These are phyloP conservation scores for Acomys russatus DNA, from an alignment of 2,797 vertebrate genomes.

Conservation along the genomic window DNA sequence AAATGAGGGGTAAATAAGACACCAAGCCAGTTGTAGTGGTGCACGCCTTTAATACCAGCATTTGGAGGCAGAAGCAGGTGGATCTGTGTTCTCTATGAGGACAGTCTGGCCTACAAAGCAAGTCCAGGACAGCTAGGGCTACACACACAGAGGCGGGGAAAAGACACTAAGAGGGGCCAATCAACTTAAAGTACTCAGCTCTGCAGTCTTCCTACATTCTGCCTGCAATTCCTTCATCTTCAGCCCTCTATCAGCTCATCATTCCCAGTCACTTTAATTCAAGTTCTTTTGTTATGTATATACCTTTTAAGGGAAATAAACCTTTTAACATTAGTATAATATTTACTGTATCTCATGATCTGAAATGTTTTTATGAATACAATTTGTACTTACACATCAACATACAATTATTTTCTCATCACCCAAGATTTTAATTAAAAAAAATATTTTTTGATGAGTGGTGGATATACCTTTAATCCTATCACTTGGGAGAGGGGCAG, in stretches of 20 bases:
- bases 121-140: too few relatives aligned
- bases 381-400: constrained; percentile 62
- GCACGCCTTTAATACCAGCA: too few relatives aligned
- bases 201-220: not conserved
- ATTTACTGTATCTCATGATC: constrained; percentile 49
- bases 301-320: constrained; percentile 32
- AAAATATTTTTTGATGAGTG: not conserved
- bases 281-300: constrained; percentile 36
- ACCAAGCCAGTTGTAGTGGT: too few relatives aligned
- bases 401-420: constrained; percentile 67
- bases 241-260: not conserved
- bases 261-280: not conserved
- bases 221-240: not conserved
- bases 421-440: constrained; percentile 21
- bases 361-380: constrained; percentile 8
- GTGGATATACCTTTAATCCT: not conserved
- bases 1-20: not conserved
- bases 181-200: not conserved
- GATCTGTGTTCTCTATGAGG: too few relatives aligned
- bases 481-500: not conserved
- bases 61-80: too few relatives aligned
- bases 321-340: not conserved
- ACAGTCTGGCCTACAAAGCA: too few relatives aligned
- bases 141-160: not conserved
- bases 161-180: not conserved